Evolutionary conservation across 2,797 vertebrate genomes (phyloP).

Genomic region (Esox lucius): DNA sequence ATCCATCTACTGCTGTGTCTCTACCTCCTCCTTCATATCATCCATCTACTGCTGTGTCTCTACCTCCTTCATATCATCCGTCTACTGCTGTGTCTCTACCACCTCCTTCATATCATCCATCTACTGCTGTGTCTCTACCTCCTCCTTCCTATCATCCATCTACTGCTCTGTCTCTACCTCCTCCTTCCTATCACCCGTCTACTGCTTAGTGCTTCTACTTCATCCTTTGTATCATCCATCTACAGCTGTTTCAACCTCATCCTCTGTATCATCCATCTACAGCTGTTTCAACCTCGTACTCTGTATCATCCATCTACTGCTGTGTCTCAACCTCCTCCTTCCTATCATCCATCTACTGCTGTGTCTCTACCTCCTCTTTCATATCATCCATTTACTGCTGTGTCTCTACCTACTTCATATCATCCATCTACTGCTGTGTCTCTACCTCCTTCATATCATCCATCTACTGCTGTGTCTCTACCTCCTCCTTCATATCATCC

Average conservation of each 20-base stretch:
- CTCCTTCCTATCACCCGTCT: no score
- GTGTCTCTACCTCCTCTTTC: not conserved
- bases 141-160: no score
- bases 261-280: constrained; percentile 36
- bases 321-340: constrained; percentile 23
- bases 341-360: constrained; percentile 1
- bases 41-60: constrained; percentile 5
- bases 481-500: no score
- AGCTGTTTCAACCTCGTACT: constrained; percentile 15
- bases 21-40: no score
- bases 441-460: no score
- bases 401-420: not conserved
- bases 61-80: not conserved
- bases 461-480: no score
- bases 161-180: no score
- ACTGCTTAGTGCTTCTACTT: constrained; percentile 32
- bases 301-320: constrained; percentile 43
- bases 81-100: not conserved
- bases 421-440: no score
- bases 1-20: no score
- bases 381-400: not conserved
- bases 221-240: constrained; percentile 1
- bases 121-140: no score
- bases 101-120: not conserved
- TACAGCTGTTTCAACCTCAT: constrained; percentile 1